Evolutionary conservation across 1,140 invertebrate genomes (phyloP).

Genomic region (Drosophila neocordata): DNA sequence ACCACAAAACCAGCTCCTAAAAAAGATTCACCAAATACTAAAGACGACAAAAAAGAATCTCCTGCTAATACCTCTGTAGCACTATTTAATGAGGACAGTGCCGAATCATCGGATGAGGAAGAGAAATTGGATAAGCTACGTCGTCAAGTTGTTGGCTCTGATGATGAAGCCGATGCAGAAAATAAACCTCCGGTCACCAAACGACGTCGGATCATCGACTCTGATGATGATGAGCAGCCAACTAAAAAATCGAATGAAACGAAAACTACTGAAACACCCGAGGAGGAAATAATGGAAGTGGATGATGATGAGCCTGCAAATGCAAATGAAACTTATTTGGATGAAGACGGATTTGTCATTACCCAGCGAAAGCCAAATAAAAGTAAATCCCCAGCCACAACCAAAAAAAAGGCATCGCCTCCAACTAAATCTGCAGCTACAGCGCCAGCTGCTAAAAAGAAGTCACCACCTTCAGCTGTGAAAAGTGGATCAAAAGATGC

Average conservation of each 20-base stretch:
- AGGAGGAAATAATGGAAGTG: slow-evolving; percentile 19
- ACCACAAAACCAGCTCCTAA: slow-evolving; percentile 33
- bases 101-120: slow-evolving; percentile 72
- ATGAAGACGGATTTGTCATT: slow-evolving; percentile 79
- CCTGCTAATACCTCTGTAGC: slow-evolving; percentile 64
- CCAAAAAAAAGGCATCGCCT: slow-evolving; percentile 24
- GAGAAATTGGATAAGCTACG: slow-evolving; percentile 71
- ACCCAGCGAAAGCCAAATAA: slow-evolving; percentile 63
- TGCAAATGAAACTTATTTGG: slow-evolving; percentile 72
- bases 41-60: slow-evolving; percentile 33
- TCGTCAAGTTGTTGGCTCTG: slow-evolving; percentile 60
- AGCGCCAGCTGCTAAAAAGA: slow-evolving; percentile 46
- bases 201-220: slow-evolving; percentile 71
- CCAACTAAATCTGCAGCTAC: neutral
- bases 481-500: slow-evolving; percentile 42
- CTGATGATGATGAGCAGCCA: slow-evolving; percentile 71
- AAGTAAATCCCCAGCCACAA: slow-evolving; percentile 42
- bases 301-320: slow-evolving; percentile 48
- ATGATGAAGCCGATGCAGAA: slow-evolving; percentile 51
- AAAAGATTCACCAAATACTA: neutral
- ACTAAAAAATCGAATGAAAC: slow-evolving; percentile 54
- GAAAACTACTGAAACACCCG: neutral
- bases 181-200: slow-evolving; percentile 43
- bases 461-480: slow-evolving; percentile 49
- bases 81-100: slow-evolving; percentile 59